These are phyloP conservation scores for Mylabris phalerata DNA, from an alignment of 1,140 invertebrate genomes.

Conservation along the genomic window DNA sequence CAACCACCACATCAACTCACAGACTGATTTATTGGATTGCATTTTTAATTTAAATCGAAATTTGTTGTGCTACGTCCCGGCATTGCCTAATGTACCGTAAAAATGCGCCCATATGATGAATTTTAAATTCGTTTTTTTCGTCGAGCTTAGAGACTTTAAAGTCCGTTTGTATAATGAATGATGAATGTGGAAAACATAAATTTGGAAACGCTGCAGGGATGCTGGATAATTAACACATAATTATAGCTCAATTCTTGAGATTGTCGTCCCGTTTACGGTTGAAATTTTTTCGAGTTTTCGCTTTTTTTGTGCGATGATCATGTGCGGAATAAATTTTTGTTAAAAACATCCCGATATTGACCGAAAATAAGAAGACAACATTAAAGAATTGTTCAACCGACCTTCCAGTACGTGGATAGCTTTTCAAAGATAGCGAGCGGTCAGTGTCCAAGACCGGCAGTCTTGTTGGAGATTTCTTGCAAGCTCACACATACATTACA, in stretches of 20 bases:
- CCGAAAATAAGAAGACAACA: slow-evolving; percentile 18
- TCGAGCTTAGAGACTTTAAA: not conserved
- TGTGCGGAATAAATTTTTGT: not conserved
- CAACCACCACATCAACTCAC: not conserved
- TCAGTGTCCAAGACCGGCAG: slow-evolving; percentile 21
- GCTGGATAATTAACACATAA: not conserved
- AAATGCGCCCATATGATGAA: slow-evolving; percentile 10
- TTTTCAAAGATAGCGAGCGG: slow-evolving; percentile 15
- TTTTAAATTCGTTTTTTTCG: slow-evolving; percentile 1
- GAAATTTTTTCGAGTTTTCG: not conserved
- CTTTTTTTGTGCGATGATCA: not conserved
- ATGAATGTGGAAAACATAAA: not conserved
- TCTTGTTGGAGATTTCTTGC: slow-evolving; percentile 18
- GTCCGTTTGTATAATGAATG: not conserved
- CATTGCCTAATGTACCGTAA: slow-evolving; percentile 20
- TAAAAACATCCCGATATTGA: not conserved
- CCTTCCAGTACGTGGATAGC: slow-evolving; percentile 27
- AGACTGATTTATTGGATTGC: slow-evolving; percentile 21
- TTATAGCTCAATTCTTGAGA: not conserved
- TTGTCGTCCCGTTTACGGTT: not conserved
- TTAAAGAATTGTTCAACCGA: slow-evolving; percentile 25
- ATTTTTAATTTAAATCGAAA: slow-evolving; percentile 22
- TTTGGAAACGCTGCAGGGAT: not conserved
- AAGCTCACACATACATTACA: slow-evolving; percentile 27
- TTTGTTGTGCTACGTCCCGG: slow-evolving; percentile 7